A percentile compares a stretch with the other conserved stretches of the same genome.
Evolutionary conservation across 2,888 invertebrate genomes (phyloP).

Genomic region (Punctoribates punctum): DNA sequence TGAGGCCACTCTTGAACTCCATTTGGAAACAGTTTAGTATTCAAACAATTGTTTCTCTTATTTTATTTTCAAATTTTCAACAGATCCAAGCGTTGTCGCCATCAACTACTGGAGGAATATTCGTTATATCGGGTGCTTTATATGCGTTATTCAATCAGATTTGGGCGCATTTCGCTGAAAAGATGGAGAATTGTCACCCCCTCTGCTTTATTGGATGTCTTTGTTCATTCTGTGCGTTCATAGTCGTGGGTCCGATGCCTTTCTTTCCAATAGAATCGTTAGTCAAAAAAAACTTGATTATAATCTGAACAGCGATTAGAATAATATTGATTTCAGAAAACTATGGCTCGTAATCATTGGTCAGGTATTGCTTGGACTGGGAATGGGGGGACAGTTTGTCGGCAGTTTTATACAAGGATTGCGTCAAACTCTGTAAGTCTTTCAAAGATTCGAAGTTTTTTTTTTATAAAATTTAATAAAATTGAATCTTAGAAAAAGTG

Average conservation of each 20-base stretch:
- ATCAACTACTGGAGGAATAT: background rate
- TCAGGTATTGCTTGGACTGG: background rate
- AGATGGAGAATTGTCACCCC: background rate
- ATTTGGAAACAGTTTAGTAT: conserved; percentile 18
- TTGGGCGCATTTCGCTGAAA: conserved; percentile 8
- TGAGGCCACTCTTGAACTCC: conserved; percentile 32
- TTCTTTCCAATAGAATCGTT: conserved; percentile 14
- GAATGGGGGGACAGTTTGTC: conserved; percentile 18
- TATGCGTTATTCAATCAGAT: conserved; percentile 3
- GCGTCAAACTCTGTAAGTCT: background rate
- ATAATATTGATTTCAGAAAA: too few relatives aligned
- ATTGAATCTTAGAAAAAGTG: background rate
- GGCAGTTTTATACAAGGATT: conserved; percentile 22
- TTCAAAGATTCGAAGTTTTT: background rate
- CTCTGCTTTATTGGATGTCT: background rate
- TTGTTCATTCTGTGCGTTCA: background rate
- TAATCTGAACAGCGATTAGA: too few relatives aligned
- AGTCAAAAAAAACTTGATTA: background rate
- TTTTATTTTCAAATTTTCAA: too few relatives aligned
- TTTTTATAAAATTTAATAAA: background rate
- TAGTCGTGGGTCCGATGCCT: background rate
- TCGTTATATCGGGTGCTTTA: conserved; percentile 5
- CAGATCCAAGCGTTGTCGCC: conserved; percentile 6
- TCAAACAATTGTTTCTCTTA: background rate
- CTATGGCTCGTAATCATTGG: conserved; percentile 6